A percentile compares a stretch with the other conserved stretches of the same genome.
phyloP scores from a whole-genome alignment of 2,888 invertebrate genomes.

The Patella ulyssiponensis region DNA sequence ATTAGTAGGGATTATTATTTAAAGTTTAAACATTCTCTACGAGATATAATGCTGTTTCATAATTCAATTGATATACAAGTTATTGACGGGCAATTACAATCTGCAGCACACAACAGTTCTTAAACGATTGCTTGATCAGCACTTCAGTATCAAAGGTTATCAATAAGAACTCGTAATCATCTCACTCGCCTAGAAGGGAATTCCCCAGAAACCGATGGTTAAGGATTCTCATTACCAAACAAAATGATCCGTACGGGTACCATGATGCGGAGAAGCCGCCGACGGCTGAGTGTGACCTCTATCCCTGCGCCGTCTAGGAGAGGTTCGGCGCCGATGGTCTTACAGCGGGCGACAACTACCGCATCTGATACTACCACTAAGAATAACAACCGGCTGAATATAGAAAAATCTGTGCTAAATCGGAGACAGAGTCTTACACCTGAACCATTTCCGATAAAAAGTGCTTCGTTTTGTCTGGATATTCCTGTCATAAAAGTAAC shows the following conservation, averaged over 20 bases:
- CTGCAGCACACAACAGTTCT: too few species aligned
- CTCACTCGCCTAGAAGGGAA: too few species aligned
- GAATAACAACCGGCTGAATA: not conserved
- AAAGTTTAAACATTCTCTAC: too few species aligned
- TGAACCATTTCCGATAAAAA: not conserved
- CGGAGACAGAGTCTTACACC: not conserved
- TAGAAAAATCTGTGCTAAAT: not conserved
- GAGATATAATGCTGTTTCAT: too few species aligned
- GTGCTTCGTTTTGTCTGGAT: constrained; percentile 7
- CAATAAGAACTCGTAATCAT: too few species aligned
- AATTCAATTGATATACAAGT: too few species aligned
- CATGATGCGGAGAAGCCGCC: not conserved
- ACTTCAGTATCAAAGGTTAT: too few species aligned
- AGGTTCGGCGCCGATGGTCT: constrained; percentile 24
- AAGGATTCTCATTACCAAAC: too few species aligned
- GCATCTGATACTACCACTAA: not conserved
- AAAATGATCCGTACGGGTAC: not conserved
- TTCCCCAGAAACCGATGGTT: too few species aligned
- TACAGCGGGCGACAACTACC: not conserved
- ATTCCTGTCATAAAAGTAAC: not conserved
- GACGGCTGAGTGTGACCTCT: not conserved
- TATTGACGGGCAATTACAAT: too few species aligned
- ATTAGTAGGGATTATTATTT: too few species aligned
- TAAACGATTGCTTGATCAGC: too few species aligned
- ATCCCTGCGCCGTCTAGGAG: constrained; percentile 17